Conservation (phyloP, 2,113 vertebrate species). For the Pomatorhinus ruficollis region DNA sequence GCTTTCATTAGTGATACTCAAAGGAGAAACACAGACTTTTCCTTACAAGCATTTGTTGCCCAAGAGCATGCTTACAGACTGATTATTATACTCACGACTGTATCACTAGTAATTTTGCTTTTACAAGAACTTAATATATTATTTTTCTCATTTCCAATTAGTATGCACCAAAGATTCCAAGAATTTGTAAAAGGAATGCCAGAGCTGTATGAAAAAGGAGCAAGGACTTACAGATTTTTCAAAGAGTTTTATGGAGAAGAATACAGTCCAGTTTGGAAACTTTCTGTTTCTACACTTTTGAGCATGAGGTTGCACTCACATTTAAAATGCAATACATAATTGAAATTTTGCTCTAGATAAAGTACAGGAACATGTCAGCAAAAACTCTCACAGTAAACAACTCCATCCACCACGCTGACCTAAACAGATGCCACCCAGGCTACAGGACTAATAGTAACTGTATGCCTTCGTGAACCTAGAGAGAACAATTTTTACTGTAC, state of each 20-base stretch:
- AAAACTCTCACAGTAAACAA: not conserved
- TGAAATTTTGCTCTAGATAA: not conserved
- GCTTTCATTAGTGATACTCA: not conserved
- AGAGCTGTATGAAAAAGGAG: not conserved
- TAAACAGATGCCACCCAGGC: not conserved
- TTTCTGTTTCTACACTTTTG: not conserved
- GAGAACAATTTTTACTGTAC: not conserved
- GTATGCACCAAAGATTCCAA: not conserved
- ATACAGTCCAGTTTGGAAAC: not conserved
- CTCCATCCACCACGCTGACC: fast-evolving
- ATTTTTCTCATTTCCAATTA: not conserved
- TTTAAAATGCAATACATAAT: not conserved
- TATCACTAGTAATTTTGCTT: not conserved
- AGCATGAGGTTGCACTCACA: not conserved
- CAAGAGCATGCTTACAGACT: not conserved
- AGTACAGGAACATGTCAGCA: not conserved
- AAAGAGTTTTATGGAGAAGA: not conserved
- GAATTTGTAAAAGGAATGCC: not conserved
- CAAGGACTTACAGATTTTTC: not conserved
- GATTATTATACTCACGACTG: not conserved
- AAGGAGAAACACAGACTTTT: not conserved
- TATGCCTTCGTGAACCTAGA: not conserved
- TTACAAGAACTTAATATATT: not conserved
- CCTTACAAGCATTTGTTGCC: not conserved
- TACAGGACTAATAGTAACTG: not conserved